Conservation (phyloP, 2,888 invertebrate genomes). For the Watsonalla cultraria region DNA sequence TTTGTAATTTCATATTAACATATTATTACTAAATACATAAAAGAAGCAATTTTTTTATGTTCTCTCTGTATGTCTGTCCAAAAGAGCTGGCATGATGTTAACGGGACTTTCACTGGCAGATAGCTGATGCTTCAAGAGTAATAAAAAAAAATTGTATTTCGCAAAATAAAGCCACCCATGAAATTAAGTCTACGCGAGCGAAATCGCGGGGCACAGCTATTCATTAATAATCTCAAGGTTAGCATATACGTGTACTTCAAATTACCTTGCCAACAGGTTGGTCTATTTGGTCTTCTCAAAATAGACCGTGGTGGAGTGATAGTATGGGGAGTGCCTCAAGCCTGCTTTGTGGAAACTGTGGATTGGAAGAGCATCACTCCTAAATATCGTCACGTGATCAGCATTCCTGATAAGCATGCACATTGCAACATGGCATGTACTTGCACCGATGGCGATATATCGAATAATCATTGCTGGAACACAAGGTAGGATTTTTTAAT, state of each 20-base stretch:
- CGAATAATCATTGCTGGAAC: slow-evolving; percentile 61
- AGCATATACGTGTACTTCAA: neutral
- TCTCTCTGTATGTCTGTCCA: no score
- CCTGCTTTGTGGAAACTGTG: slow-evolving; percentile 84
- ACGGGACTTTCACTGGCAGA: no score
- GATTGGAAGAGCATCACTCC: slow-evolving; percentile 60
- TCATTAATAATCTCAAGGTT: no score
- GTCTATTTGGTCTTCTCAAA: slow-evolving; percentile 83
- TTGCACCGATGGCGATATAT: slow-evolving; percentile 35
- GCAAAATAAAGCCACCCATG: no score
- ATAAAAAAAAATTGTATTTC: no score
- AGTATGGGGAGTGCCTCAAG: slow-evolving; percentile 84
- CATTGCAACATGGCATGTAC: slow-evolving; percentile 44
- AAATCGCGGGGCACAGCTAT: no score
- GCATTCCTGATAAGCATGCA: slow-evolving; percentile 25
- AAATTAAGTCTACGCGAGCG: no score
- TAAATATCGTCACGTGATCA: slow-evolving; percentile 47
- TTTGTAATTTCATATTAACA: no score
- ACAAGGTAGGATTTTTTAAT: slow-evolving; percentile 36
- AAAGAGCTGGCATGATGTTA: no score
- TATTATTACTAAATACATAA: no score
- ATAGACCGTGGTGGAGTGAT: slow-evolving; percentile 91
- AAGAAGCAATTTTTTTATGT: no score
- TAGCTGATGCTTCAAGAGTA: no score
- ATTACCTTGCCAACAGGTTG: slow-evolving; percentile 76